phyloP scores from a whole-genome alignment of 2,797 vertebrate species.

The Morelia viridis region DNA sequence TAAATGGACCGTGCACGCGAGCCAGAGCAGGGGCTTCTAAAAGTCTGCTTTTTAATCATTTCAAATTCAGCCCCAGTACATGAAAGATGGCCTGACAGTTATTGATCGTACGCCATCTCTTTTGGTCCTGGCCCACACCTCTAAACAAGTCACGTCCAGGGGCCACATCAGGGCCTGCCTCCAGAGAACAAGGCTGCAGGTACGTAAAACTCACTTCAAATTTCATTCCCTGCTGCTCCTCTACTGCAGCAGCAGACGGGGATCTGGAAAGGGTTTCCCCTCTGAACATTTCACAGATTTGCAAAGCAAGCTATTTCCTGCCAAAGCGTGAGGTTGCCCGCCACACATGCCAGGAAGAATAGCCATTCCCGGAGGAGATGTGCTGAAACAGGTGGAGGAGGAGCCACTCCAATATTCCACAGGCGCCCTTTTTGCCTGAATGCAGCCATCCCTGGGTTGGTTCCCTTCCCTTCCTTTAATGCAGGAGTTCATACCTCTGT shows the following conservation, averaged over 20 bases:
- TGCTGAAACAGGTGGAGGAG: constrained; percentile 66
- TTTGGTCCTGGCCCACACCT: constrained; percentile 15
- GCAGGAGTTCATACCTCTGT: constrained; percentile 40
- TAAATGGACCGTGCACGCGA: constrained; percentile 64
- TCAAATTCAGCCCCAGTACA: constrained; percentile 64
- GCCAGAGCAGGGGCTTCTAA: constrained; percentile 71
- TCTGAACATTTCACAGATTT: not conserved
- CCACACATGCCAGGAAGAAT: not conserved
- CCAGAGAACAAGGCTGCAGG: not conserved
- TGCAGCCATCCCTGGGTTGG: constrained; percentile 58
- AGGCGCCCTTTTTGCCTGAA: constrained; percentile 57
- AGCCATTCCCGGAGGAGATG: not conserved
- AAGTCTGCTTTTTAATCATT: constrained; percentile 65
- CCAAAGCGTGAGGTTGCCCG: not conserved
- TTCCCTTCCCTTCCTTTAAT: constrained; percentile 26
- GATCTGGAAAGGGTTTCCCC: not conserved
- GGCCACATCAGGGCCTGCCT: not conserved
- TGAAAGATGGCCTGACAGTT: constrained; percentile 64
- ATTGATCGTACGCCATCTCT: constrained; percentile 69
- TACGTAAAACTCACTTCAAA: not conserved
- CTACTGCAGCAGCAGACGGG: not conserved
- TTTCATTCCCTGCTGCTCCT: not conserved
- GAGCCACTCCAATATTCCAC: constrained; percentile 65
- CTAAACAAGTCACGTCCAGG: constrained; percentile 44
- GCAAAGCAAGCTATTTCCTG: not conserved